Base-by-base conservation (phyloP, 2,797 vertebrate species). In the Halcyon badia region DNA sequence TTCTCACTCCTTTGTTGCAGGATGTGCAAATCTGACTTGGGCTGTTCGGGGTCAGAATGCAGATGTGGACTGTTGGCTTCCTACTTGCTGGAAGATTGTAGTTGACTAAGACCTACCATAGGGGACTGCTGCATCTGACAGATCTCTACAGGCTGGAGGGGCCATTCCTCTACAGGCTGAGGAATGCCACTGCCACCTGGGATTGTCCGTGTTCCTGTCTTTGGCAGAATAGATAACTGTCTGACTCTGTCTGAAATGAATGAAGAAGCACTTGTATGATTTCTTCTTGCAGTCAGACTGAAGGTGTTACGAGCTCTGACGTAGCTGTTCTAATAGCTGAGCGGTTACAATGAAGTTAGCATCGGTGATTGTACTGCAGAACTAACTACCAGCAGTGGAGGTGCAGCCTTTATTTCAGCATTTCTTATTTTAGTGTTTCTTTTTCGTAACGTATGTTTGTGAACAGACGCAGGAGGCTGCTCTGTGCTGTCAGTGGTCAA, bases 361-460 rank as follows among this genome's bases (percentile, higher is more conserved):
- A 2, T 6, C 0, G 0, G 22, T 20, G 69, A 30, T 35, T 33
- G 61, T 61, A 20, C 31, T 4, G 26, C 8, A 4, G 66, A 66
- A 14, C 46, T 68, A 61, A 31, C 41, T 49, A 73, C 61, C 44
- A 46, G 80, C 49, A 17, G 44, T 5, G 54, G 41, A 61, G 76
- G 4, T 24, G 26, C 73, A 78, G 41, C 33, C 69, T 81, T 83
- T 25, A 14, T 31, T 83, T 85, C 35, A 77, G 60, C 17, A 19
- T 57, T 95, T 77, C 44, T 54, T 42, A 30, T 24, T 54, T 19
- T 19, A 31, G 4, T 13, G 21, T 35, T 49, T 65, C 4, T 64
- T 87, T 72, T 69, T 52, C 31, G 44, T 31, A 20, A 16, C 0
- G 0, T 18, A 39, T 79, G 48, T 30, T 52, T 30, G 25, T 86